Evolutionary conservation across 2,113 vertebrate species (phyloP).

Genomic region (Otolemur garnettii): DNA sequence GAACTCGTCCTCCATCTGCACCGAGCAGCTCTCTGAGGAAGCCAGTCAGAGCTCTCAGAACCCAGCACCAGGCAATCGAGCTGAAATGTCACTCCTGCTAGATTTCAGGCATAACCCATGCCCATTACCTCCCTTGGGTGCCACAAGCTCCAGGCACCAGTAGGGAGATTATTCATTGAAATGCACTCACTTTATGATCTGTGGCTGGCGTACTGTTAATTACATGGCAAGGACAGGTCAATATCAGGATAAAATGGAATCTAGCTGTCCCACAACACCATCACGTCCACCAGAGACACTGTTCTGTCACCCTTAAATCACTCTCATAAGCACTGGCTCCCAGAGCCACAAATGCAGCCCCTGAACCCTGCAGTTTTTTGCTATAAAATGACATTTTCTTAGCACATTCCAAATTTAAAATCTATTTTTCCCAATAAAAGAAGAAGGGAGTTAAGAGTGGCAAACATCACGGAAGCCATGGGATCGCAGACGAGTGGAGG

Average conservation of each 20-base stretch:
- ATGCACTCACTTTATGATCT: not conserved
- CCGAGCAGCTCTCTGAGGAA: slow-evolving; percentile 70
- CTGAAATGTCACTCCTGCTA: slow-evolving; percentile 62
- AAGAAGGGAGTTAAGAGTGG: not conserved
- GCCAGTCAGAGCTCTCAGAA: slow-evolving; percentile 62
- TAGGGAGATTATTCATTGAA: slow-evolving; percentile 10
- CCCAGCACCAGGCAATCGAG: slow-evolving; percentile 16
- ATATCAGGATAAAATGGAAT: not conserved
- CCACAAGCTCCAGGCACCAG: not conserved
- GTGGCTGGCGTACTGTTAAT: slow-evolving; percentile 54
- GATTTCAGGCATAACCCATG: fast-evolving
- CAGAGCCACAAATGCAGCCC: not conserved
- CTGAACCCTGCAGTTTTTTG: not conserved
- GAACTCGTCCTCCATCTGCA: slow-evolving; percentile 68
- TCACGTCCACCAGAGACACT: not conserved
- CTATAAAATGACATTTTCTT: not conserved
- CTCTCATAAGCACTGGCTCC: not conserved
- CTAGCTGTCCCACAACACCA: not conserved
- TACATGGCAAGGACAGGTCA: slow-evolving; percentile 59
- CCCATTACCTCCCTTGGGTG: not conserved
- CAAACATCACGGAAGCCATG: not conserved
- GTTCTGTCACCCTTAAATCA: not conserved
- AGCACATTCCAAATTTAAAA: not conserved
- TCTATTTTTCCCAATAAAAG: not conserved
- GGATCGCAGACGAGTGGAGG: not conserved